A percentile compares a stretch with the other conserved stretches of the same genome.
Evolutionary conservation across 2,888 invertebrate species (phyloP).

Genomic region (Tenthredo livida): DNA sequence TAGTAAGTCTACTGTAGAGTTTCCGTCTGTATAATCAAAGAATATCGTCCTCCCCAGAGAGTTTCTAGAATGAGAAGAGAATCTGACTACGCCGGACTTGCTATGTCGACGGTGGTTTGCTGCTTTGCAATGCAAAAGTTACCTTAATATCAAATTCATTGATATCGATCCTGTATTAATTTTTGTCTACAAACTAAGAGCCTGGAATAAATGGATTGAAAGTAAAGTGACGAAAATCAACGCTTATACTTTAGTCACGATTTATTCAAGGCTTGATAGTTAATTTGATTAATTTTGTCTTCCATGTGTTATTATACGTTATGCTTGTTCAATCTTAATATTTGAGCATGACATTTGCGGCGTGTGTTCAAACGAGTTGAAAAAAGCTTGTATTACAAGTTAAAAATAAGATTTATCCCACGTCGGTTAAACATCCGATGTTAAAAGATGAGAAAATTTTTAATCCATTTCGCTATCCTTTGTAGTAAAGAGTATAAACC

Average conservation of each 20-base stretch:
- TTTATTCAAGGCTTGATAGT: conserved; percentile 48
- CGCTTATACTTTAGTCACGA: background rate
- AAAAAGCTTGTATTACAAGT: conserved; percentile 51
- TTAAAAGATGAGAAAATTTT: background rate
- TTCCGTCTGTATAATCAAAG: background rate
- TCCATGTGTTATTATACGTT: conserved; percentile 55
- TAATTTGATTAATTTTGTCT: conserved; percentile 55
- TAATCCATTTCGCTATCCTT: background rate
- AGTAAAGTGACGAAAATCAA: background rate
- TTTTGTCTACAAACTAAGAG: conserved; percentile 29
- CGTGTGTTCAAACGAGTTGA: conserved; percentile 61
- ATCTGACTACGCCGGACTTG: background rate
- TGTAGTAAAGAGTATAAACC: background rate
- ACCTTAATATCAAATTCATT: conserved; percentile 34
- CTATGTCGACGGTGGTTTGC: conserved; percentile 10
- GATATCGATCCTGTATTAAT: conserved; percentile 39
- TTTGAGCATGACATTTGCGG: conserved; percentile 73
- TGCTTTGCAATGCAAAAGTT: conserved; percentile 38
- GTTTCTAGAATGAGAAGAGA: background rate
- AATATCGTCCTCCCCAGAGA: background rate
- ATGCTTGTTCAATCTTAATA: conserved; percentile 69
- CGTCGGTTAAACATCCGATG: background rate
- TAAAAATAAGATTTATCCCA: background rate
- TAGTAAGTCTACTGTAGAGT: conserved; percentile 36
- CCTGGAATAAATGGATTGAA: conserved; percentile 29